Base-by-base conservation (phyloP, 2,113 vertebrate genomes). In the Macquaria australasica region DNA sequence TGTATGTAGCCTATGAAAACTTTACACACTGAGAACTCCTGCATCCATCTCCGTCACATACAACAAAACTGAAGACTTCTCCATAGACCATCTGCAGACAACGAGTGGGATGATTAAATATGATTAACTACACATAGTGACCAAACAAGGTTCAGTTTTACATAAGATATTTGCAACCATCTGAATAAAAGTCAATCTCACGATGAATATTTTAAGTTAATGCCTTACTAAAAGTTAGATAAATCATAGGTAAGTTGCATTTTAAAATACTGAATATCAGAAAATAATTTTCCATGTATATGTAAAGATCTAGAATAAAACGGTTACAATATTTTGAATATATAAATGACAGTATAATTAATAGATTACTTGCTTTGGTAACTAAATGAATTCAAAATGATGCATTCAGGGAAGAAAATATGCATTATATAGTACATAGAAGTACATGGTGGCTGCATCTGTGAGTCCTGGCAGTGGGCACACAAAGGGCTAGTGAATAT, bases 171-270 rank as follows among this genome's bases (percentile, higher is more conserved):
- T 53, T 21, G n/a, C 31, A 58, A 50, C 23, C 53, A 41, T 69
- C 9, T 59, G 51, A 51, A 41, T 64, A 20, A n/a, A 51, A 62
- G 23, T 50, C 79, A 73, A 21, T 12, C 18, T 69, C 81, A 37
- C 23, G 45, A 69, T 64, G 18, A 70, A 25, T 23, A 73, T 55
- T 60, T 60, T 0, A 77, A 31, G 3, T 72, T 15, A 20, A 48
- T 37, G 8, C 37, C 14, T 55, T 4, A 56, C 6, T 64, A 43
- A 43, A 43, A 8, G 10, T 43, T 3, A 5, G 2, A 8, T 20
- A 34, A 45, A 68, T 16, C 51, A 43, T 25, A 21, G 3, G 14
- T 25, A 25, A 15, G n/a, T 16, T 60, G 41, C 18, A n/a, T 16
- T 73, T 72, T n/a, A n/a, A n/a, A 50, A 64, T 18, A 37, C 21